A percentile compares a stretch with the other conserved stretches of the same genome.
phyloP scores from a whole-genome alignment of 2,888 invertebrate species.

The Temnothorax ravouxi region DNA sequence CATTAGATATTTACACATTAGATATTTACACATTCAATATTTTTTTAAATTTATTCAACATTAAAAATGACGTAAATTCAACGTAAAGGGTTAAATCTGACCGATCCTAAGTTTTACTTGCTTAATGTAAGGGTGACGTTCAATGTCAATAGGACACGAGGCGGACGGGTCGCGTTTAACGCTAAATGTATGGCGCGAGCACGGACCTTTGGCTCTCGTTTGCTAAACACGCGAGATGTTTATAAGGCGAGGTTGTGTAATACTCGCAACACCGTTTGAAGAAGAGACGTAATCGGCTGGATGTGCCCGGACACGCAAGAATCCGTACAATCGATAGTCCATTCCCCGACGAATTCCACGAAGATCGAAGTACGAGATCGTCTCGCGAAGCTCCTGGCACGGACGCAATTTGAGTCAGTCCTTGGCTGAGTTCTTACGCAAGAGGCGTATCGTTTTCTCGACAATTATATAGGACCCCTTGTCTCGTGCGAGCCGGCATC shows the following conservation, averaged over 20 bases:
- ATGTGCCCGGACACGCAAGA: slow-evolving; percentile 68
- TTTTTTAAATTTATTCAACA: not conserved
- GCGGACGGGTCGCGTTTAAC: slow-evolving; percentile 10
- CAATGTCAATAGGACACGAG: slow-evolving; percentile 34
- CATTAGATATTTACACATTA: too few species aligned
- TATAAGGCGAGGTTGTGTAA: slow-evolving; percentile 64
- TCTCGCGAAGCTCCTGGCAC: slow-evolving; percentile 25
- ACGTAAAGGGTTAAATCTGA: not conserved
- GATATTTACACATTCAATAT: not conserved
- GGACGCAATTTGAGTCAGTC: slow-evolving; percentile 34
- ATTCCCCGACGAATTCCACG: slow-evolving; percentile 54
- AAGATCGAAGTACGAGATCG: slow-evolving; percentile 57
- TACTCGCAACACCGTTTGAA: slow-evolving; percentile 50
- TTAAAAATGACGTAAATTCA: not conserved
- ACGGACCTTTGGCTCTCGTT: slow-evolving; percentile 47
- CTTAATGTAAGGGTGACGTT: slow-evolving; percentile 3
- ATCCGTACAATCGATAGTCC: slow-evolving; percentile 31
- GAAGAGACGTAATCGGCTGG: slow-evolving; percentile 63
- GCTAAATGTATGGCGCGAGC: slow-evolving; percentile 39
- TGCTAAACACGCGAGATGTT: slow-evolving; percentile 36
- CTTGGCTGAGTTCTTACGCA: slow-evolving; percentile 68
- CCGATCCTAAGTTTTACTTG: not conserved
- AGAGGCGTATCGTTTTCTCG: slow-evolving; percentile 53
- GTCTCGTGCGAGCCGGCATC: slow-evolving; percentile 49
- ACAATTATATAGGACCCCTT: slow-evolving; percentile 68